Conservation (phyloP, 1,140 invertebrate genomes). For the Holcopasites calliopsidis region DNA sequence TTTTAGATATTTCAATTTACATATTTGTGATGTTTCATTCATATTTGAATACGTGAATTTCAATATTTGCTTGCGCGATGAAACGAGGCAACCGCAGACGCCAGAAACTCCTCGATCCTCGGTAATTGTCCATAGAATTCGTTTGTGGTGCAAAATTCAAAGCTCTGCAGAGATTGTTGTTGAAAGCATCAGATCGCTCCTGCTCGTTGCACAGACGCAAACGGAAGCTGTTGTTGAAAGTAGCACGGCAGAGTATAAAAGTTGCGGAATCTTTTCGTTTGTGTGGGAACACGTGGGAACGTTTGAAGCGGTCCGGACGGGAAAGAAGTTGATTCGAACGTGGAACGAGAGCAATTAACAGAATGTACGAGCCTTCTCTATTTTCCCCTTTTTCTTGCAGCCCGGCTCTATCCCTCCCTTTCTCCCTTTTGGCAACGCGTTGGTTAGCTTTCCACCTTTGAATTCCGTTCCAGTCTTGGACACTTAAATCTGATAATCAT, state of each 20-base stretch:
- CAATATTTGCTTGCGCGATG: too few relatives aligned
- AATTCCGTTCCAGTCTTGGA: not conserved
- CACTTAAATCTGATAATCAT: conserved; percentile 25
- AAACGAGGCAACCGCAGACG: too few relatives aligned
- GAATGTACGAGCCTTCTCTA: conserved; percentile 31
- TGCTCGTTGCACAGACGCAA: not conserved
- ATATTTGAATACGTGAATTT: too few relatives aligned
- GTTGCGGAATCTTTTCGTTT: not conserved
- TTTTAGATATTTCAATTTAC: too few relatives aligned
- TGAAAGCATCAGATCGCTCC: too few relatives aligned
- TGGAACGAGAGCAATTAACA: conserved; percentile 47
- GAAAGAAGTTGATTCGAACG: conserved; percentile 47
- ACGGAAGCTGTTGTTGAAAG: not conserved
- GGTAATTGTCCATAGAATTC: too few relatives aligned
- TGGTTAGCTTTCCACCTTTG: not conserved
- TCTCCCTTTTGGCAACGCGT: not conserved
- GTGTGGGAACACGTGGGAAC: not conserved
- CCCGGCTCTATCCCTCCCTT: not conserved
- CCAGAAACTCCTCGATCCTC: too few relatives aligned
- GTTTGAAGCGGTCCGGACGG: not conserved
- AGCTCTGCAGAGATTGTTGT: too few relatives aligned
- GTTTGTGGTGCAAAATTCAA: not conserved
- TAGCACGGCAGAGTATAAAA: not conserved
- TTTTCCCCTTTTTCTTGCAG: not conserved
- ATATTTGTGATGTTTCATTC: too few relatives aligned